Base-by-base conservation (phyloP, 2,888 invertebrate species). In the Lepidochrysops patricia region DNA sequence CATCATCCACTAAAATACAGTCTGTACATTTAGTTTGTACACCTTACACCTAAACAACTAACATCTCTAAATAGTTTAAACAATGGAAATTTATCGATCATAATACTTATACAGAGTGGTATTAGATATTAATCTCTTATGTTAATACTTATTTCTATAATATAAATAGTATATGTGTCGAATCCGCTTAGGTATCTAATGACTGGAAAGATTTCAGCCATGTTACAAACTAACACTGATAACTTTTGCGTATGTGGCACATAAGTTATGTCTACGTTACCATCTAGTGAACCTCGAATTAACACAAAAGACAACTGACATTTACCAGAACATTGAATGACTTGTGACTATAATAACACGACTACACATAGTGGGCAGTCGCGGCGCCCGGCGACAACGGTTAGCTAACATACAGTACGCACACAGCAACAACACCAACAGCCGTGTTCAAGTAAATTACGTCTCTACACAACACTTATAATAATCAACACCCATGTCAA, bases 1-100 rank as follows among this genome's bases (percentile, higher is more conserved):
- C 68, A 66, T 66, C 69, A 63, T 70, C 66, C 73, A 67, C 72
- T 67, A 72, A 73, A 65, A 67, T 75, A 83, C 76, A 77, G 72
- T 76, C 86, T 88, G 87, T 87, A 88, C 87, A 86, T 76, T 80
- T 82, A 81, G 79, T 87, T 88, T 89, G 86, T 89, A 89, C 88
- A 88, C 83, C 76, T 82, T 84, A 83, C 71, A 68, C 75, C 77
- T 81, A 80, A 77, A 71, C 69, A 70, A 69, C 83, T 84, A 84
- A 79, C 70, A 74, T 76, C 74, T 77, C 81, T 54, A 54, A 82
- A 66, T 64, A 67, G 72, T 79, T 82, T 74, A 77, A 82, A 83
- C 84, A 83, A 84, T 86, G 86, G 86, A 86, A 87, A 88, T 85
- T 80, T 82, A 75, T 84, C 83, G 82, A 84, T 85, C 82, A 79